Conservation (phyloP, 2,888 invertebrate genomes). For the Drosophila melanosoma region DNA sequence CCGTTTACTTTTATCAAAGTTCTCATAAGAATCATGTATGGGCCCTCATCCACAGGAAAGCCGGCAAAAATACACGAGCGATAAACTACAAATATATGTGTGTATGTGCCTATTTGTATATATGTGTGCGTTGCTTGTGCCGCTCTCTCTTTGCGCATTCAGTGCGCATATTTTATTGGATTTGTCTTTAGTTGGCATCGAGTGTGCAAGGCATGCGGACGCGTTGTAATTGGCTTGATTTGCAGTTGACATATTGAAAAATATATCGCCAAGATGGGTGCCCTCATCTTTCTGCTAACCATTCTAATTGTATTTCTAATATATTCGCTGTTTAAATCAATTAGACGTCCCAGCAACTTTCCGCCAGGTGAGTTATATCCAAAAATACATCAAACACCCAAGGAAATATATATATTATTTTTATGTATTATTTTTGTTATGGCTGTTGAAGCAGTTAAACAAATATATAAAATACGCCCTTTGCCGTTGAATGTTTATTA, state of each 20-base stretch:
- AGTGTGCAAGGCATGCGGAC: slow-evolving; percentile 45
- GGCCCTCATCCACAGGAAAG: slow-evolving; percentile 52
- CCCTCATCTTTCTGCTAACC: slow-evolving; percentile 66
- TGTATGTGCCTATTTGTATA: neutral
- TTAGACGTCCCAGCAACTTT: slow-evolving; percentile 77
- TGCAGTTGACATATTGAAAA: neutral
- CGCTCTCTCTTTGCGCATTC: slow-evolving; percentile 7
- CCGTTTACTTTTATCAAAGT: slow-evolving; percentile 47
- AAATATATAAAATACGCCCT: neutral
- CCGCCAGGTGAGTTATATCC: slow-evolving; percentile 77
- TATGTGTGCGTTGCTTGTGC: neutral
- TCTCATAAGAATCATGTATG: slow-evolving; percentile 42
- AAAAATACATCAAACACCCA: neutral
- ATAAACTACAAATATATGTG: neutral
- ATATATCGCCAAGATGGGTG: slow-evolving; percentile 62
- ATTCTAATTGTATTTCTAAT: slow-evolving; percentile 65
- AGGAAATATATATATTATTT: neutral
- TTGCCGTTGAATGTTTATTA: neutral
- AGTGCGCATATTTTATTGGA: slow-evolving; percentile 32
- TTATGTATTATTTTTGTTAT: neutral
- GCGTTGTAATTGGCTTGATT: slow-evolving; percentile 13
- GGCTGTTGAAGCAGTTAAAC: neutral
- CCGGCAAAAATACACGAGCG: slow-evolving; percentile 32
- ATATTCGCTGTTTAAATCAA: slow-evolving; percentile 69
- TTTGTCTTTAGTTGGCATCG: slow-evolving; percentile 61